Conservation (phyloP, 1,140 invertebrate species). For the Cyphomyrmex costatus region DNA sequence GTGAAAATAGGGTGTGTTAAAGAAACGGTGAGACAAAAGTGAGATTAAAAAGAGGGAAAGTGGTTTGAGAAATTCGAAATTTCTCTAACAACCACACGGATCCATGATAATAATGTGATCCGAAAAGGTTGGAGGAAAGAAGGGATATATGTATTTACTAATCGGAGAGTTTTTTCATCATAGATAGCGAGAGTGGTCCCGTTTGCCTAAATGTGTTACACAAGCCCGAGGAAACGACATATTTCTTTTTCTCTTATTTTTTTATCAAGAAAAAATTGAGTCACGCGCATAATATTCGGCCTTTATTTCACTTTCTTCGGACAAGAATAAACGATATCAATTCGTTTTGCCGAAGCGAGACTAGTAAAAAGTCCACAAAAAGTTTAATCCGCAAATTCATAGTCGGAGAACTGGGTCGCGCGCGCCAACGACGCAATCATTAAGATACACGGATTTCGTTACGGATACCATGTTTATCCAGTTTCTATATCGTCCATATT, state of each 20-base stretch:
- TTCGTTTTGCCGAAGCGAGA: neutral
- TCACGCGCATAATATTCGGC: neutral
- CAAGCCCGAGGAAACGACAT: neutral
- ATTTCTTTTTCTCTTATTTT: conserved; percentile 11
- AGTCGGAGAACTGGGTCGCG: conserved; percentile 26
- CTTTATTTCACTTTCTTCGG: conserved; percentile 1
- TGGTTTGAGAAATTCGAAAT: conserved; percentile 71
- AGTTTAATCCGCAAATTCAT: conserved; percentile 12
- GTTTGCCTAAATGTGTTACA: conserved; percentile 2
- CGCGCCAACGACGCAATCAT: neutral
- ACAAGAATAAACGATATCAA: neutral
- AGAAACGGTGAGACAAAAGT: conserved; percentile 65
- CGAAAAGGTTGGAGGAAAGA: conserved; percentile 45
- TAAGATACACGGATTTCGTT: conserved; percentile 35
- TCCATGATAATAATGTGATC: conserved; percentile 54
- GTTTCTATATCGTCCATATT: neutral
- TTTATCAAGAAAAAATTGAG: neutral
- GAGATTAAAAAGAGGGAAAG: conserved; percentile 43
- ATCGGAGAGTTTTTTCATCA: conserved; percentile 75
- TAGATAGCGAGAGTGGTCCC: conserved; percentile 75
- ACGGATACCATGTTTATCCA: conserved; percentile 19
- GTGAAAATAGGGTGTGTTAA: conserved; percentile 79
- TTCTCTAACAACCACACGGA: conserved; percentile 81
- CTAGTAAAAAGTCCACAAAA: neutral
- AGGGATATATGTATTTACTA: conserved; percentile 75